Percentiles rank a stretch among this genome's conserved stretches.
phyloP scores from a whole-genome alignment of 2,888 invertebrate species.

The Caenorhabditis wallacei region DNA sequence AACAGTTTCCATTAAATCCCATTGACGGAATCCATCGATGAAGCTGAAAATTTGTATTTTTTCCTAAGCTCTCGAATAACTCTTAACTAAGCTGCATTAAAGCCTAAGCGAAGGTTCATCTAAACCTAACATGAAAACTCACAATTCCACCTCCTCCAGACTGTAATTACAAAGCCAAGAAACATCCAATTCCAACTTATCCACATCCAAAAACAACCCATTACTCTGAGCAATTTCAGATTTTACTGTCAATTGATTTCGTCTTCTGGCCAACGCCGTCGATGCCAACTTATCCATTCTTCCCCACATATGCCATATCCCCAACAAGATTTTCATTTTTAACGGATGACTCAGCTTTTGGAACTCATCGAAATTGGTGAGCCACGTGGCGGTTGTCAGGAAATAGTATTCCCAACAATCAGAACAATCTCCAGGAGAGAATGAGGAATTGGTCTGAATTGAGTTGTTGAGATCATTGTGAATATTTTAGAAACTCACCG shows the following conservation, averaged over 20 bases:
- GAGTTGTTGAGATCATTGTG: neutral
- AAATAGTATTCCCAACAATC: constrained; percentile 47
- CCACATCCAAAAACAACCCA: constrained; percentile 47
- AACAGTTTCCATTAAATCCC: constrained; percentile 38
- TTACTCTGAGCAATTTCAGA: constrained; percentile 53
- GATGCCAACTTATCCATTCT: constrained; percentile 35
- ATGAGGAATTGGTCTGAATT: constrained; percentile 34
- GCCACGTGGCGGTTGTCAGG: constrained; percentile 44
- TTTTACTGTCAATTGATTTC: neutral
- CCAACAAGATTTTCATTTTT: constrained; percentile 34
- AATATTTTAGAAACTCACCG: neutral
- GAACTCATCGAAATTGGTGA: constrained; percentile 41
- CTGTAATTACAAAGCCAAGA: constrained; percentile 30
- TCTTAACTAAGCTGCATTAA: no score
- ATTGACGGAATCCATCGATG: constrained; percentile 40
- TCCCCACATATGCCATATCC: constrained; percentile 50
- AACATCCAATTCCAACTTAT: constrained; percentile 42
- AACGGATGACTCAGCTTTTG: neutral
- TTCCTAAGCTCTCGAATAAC: no score
- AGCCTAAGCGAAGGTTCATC: no score
- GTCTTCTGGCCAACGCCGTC: constrained; percentile 28
- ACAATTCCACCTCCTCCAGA: constrained; percentile 46
- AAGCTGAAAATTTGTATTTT: constrained; percentile 19
- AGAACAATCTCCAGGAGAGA: constrained; percentile 27
- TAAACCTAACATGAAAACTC: no score